Evolutionary conservation across 1,140 invertebrate species (phyloP), one percentile per base, ranked within the genome.

Genomic region (Acyrthosiphon pisum): DNA sequence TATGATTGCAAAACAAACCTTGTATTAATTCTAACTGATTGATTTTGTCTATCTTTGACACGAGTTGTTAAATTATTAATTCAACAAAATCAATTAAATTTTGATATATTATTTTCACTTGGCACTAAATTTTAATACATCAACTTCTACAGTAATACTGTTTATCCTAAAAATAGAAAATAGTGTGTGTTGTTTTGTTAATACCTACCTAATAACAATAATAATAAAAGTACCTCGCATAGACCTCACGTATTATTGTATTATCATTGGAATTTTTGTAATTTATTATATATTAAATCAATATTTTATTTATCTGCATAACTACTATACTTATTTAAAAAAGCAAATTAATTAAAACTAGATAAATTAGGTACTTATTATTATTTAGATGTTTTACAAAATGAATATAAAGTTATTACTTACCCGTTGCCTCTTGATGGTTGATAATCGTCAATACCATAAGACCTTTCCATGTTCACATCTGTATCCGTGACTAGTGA

Each of bases 391-490:
- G 4, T 76, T n/a, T n/a, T 76, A 76, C 18, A 76, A 1, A 86
- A 86, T 46, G 6, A 0, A 23, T 23, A 44, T 41, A 26, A 41
- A 41, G 41, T 83, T 83, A 30, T 60, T 68, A 44, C 48, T 93
- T 93, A 93, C 91, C 91, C 35, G 37, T 37, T 92, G 14, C 91
- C 81, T 30, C 91, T 93, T 1, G 76, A 83, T 41, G 91, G 91
- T 18, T 37, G 41, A 41, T 93, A 93, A 84, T 93, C 91, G 18
- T 93, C 91, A 84, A 86, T 56, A 44, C 44, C 60, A 56, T 93
- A 93, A 9, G 91, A 93, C 44, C 76, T 93, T 2, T 93, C 91
- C 14, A 84, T 30, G 81, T 86, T 44, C 44, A 53, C n/a, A 76
- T 6, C 81, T 41, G 81, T 26, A 56, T 56, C 81, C 50, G 56